Evolutionary conservation across 2,113 vertebrate species (phyloP), one percentile per base, ranked within the genome.

Genomic region (Trogon melanurus): DNA sequence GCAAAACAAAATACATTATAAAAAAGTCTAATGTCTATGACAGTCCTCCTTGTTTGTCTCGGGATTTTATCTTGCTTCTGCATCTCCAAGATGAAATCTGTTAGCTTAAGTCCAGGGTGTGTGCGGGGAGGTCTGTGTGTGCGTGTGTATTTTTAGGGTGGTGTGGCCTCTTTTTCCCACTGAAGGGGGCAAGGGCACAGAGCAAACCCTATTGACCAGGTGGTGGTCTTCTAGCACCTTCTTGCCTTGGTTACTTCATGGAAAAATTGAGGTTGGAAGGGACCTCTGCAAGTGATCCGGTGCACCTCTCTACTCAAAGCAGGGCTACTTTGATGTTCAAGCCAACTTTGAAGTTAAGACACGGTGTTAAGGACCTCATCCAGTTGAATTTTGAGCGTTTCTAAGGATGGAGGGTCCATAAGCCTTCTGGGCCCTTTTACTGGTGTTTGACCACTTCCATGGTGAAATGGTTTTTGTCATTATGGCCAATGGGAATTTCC

Each of bases 381-480:
- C 23, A 41, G 11, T 22, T 62, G 56, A 53, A 66, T n/a, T 67
- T 38, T 48, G 26, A 72, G 56, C 48, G 58, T 47, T 26, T 41
- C 58, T 9, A 16, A 76, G 23, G 17, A 19, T 22, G 29, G 14
- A 73, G 11, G 2, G 10, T 64, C 29, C 19, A 3, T 41, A 30
- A 0, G 0, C 7, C 38, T 32, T 85, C 21, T 69, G 50, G 5
- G 9, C 27, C 4, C 9, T 9, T 57, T 45, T 92, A 2, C 50
- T 73, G 62, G 6, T 66, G 16, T 69, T 48, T 78, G 27, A 47
- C 30, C 20, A 80, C 7, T 11, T 75, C 57, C 13, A 9, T 34
- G 21, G 13, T 57, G 36, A 69, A 67, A 61, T 10, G 30, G 3
- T 41, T 45, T 62, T 54, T 79, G 38, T 56, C 26, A 69, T 16